A percentile compares a stretch with the other conserved stretches of the same genome.
These are phyloP conservation scores for Drosophila ogumai DNA, from an alignment of 1,140 invertebrate species.

Conservation along the genomic window DNA sequence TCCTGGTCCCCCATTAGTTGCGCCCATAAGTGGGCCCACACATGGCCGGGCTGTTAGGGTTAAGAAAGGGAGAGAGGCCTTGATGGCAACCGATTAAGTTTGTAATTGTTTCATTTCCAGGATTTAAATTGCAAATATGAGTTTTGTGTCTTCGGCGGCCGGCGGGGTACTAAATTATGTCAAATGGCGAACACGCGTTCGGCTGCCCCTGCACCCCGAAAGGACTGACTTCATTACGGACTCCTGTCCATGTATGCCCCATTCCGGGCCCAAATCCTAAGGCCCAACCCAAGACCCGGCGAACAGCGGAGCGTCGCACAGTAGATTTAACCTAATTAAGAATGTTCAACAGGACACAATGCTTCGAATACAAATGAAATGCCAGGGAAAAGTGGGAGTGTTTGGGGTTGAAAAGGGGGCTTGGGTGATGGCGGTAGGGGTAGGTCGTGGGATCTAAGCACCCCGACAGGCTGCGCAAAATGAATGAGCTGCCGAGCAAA, in stretches of 20 bases:
- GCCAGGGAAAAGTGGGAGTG: constrained; percentile 13
- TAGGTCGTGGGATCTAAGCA: constrained; percentile 42
- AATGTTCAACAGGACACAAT: constrained; percentile 84
- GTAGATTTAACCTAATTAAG: constrained; percentile 85
- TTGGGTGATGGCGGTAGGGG: background rate
- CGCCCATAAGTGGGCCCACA: constrained; percentile 21
- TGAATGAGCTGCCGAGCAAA: constrained; percentile 81
- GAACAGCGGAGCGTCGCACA: constrained; percentile 46
- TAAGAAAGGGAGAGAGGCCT: background rate
- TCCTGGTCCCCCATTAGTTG: constrained; percentile 4
- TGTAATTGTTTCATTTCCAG: constrained; percentile 84
- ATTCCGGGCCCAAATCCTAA: constrained; percentile 7
- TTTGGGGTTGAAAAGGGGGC: background rate
- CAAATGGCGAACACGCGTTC: constrained; percentile 60
- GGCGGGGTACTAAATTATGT: constrained; percentile 68
- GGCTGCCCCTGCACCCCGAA: constrained; percentile 8
- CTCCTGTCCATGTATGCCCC: constrained; percentile 6
- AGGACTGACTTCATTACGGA: constrained; percentile 47
- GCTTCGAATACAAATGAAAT: constrained; percentile 84
- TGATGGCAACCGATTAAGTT: constrained; percentile 80
- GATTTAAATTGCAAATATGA: constrained; percentile 85
- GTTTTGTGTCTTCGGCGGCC: constrained; percentile 54
- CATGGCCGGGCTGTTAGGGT: constrained; percentile 16
- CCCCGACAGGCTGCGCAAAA: constrained; percentile 69
- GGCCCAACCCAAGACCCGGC: constrained; percentile 32